Conservation (phyloP, 2,113 vertebrate species). For the Emydocephalus ijimae region DNA sequence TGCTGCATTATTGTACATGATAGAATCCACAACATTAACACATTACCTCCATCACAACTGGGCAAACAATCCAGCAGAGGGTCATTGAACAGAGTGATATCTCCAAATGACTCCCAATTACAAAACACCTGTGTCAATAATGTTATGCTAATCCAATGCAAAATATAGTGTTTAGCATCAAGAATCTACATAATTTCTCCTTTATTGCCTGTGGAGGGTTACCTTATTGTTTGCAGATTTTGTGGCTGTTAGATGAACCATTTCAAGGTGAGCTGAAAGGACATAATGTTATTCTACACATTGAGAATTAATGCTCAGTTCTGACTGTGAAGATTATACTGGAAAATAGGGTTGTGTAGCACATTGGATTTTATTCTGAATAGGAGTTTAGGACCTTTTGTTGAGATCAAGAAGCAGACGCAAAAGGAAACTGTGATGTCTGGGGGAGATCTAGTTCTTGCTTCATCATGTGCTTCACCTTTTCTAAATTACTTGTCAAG, state of each 20-base stretch:
- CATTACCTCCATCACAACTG: not conserved
- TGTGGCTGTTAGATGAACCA: not conserved
- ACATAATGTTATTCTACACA: not conserved
- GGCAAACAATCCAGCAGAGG: constrained; percentile 15
- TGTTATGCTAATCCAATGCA: constrained; percentile 32
- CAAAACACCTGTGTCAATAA: constrained; percentile 38
- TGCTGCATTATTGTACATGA: not conserved
- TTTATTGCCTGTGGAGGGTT: constrained; percentile 26
- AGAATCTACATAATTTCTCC: constrained; percentile 10
- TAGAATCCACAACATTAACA: not conserved
- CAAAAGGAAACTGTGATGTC: not conserved
- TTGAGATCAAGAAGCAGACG: not conserved
- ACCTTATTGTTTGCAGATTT: constrained; percentile 2
- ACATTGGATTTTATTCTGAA: not conserved
- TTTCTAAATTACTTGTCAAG: not conserved
- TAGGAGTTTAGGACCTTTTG: not conserved
- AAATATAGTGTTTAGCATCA: constrained; percentile 20
- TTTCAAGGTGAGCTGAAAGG: constrained; percentile 28
- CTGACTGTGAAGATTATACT: not conserved
- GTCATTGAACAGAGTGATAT: constrained; percentile 20
- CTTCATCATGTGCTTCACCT: not conserved
- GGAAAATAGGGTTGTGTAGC: not conserved
- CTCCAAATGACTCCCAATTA: constrained; percentile 44
- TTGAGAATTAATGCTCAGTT: not conserved
- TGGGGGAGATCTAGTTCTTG: not conserved